Percentiles rank a stretch among this genome's conserved stretches.
phyloP scores from a whole-genome alignment of 2,113 vertebrate genomes.

The Pseudolaguvia tuberculata region DNA sequence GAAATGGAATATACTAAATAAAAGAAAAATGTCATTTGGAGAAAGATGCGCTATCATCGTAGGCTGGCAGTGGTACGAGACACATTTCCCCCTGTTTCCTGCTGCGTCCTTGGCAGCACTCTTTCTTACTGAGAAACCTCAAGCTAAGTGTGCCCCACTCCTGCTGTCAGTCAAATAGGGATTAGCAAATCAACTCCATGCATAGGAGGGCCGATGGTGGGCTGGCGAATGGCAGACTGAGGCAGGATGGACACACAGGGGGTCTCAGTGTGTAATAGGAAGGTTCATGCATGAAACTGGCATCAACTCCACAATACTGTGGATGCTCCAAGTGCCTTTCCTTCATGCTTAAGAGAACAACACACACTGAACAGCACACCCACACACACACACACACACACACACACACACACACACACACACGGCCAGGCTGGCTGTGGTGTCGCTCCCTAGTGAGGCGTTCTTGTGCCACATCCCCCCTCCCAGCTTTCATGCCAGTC shows the following conservation, averaged over 20 bases:
- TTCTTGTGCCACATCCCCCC: conserved; percentile 38
- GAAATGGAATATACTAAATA: conserved; percentile 8
- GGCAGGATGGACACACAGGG: conserved; percentile 65
- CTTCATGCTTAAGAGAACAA: conserved; percentile 14
- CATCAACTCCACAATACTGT: conserved; percentile 25
- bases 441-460: conserved; percentile 15
- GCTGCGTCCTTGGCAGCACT: conserved; percentile 3
- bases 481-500: conserved; percentile 32
- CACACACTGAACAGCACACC: conserved; percentile 26
- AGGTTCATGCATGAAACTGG: conserved; percentile 27
- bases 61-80: not conserved
- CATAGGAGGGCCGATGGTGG: conserved; percentile 26
- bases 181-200: conserved; percentile 64
- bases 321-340: conserved; percentile 27
- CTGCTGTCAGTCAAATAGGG: conserved; percentile 70
- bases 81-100: conserved; percentile 15
- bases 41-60: conserved; percentile 8
- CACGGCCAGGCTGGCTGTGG: conserved; percentile 24
- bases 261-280: conserved; percentile 45
- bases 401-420: not conserved
- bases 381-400: conserved; percentile 8
- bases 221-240: conserved; percentile 55
- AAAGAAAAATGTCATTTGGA: conserved; percentile 2
- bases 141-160: conserved; percentile 61
- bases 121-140: conserved; percentile 50